Conservation (phyloP, 2,888 invertebrate species). For the Perdita meconis region DNA sequence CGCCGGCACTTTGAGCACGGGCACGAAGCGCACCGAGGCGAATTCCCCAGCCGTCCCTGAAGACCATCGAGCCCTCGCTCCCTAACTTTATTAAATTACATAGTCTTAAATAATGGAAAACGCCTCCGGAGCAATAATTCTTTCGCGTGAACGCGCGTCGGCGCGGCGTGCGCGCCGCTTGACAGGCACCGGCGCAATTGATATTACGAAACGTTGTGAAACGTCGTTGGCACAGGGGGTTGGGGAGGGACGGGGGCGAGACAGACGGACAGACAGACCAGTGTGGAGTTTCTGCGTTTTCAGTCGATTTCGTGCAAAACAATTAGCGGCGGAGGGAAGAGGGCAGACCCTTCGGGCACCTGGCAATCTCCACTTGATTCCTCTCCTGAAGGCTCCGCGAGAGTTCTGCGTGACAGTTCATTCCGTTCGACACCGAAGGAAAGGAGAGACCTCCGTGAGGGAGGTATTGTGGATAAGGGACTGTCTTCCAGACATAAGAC, state of each 20-base stretch:
- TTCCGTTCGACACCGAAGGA: conserved; percentile 14
- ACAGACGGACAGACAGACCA: neutral
- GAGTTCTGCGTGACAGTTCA: conserved; percentile 58
- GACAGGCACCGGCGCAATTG: conserved; percentile 69
- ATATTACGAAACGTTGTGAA: conserved; percentile 69
- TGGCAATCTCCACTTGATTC: conserved; percentile 49
- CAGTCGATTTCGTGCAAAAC: conserved; percentile 62
- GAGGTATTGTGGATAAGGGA: neutral
- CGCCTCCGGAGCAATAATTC: conserved; percentile 63
- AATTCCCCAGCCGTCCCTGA: conserved; percentile 45
- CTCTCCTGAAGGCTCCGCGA: conserved; percentile 23
- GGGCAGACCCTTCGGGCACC: conserved; percentile 40
- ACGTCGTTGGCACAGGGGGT: conserved; percentile 24
- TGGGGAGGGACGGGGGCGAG: conserved; percentile 32
- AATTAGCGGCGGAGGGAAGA: conserved; percentile 49
- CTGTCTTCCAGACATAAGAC: neutral
- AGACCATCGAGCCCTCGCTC: conserved; percentile 18
- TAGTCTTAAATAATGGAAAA: conserved; percentile 62
- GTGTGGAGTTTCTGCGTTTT: conserved; percentile 61
- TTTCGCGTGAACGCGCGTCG: conserved; percentile 38
- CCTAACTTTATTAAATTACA: conserved; percentile 65
- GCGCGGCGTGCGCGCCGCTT: conserved; percentile 39
- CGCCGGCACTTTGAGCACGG: conserved; percentile 30
- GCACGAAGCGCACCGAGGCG: conserved; percentile 23
- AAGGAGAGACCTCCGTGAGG: neutral